Evolutionary conservation across 2,797 vertebrate species (phyloP).

Genomic region (Fringilla coelebs): DNA sequence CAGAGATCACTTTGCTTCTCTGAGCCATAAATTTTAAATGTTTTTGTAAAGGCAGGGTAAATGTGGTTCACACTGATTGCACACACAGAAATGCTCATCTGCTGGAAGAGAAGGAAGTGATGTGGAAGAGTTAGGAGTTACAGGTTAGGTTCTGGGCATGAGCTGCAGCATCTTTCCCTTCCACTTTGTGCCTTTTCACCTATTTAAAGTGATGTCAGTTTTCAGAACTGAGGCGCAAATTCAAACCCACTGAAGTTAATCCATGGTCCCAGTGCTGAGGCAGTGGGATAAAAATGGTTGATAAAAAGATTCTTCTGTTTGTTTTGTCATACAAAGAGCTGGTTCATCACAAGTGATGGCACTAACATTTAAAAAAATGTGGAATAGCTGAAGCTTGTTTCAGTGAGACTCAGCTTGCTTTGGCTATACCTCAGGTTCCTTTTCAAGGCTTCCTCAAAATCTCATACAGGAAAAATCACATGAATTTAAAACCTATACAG

Average conservation of each 20-base stretch:
- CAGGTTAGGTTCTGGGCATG: neutral
- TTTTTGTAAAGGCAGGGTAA: neutral
- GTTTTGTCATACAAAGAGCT: neutral
- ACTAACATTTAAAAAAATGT: neutral
- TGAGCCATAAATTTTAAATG: neutral
- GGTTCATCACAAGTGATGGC: neutral
- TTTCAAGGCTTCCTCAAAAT: neutral
- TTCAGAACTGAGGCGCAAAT: neutral
- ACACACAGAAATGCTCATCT: neutral
- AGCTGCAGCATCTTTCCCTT: neutral
- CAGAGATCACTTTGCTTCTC: neutral
- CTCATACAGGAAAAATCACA: neutral
- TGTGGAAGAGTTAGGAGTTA: neutral
- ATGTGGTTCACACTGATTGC: neutral
- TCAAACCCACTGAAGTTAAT: neutral
- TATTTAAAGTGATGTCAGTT: neutral
- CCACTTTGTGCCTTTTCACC: neutral
- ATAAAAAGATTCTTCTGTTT: neutral
- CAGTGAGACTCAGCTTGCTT: neutral
- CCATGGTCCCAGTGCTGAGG: neutral
- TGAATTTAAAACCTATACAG: neutral
- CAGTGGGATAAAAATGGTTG: neutral
- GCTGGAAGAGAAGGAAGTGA: neutral
- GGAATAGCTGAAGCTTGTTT: neutral
- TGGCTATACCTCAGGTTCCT: neutral